Percentiles rank a stretch among this genome's conserved stretches.
These are phyloP conservation scores for Enteromius fasciolatus DNA, from an alignment of 2,797 vertebrate genomes.

Conservation along the genomic window DNA sequence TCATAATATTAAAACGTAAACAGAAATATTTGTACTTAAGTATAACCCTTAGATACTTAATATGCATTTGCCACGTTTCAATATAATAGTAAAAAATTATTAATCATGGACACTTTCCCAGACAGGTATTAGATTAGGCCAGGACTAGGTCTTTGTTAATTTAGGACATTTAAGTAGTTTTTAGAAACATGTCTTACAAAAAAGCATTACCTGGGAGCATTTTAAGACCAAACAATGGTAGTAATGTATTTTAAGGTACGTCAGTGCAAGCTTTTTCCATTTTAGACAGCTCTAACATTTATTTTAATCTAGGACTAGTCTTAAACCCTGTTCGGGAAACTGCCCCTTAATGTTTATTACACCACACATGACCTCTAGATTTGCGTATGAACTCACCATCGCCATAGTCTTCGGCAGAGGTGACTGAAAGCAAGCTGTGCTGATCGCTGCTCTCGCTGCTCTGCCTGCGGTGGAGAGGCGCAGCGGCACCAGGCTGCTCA, in stretches of 20 bases:
- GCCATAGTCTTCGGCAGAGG: constrained; percentile 90
- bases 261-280: no score
- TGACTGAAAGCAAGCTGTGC: constrained; percentile 94
- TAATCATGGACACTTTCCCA: not conserved
- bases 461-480: constrained; percentile 81
- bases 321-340: no score
- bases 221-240: no score
- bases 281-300: no score
- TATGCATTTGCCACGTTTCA: not conserved
- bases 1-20: not conserved
- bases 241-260: no score
- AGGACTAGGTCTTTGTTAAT: no score
- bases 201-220: no score
- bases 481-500: constrained; percentile 81
- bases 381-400: constrained; percentile 81
- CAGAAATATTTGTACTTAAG: not conserved
- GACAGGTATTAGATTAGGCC: no score
- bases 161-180: no score
- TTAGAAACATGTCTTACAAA: no score
- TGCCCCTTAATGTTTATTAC: not conserved
- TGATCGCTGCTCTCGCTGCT: constrained; percentile 94
- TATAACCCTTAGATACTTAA: not conserved
- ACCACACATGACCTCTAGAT: not conserved
- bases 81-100: no score
- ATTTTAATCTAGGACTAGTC: no score